A percentile compares a stretch with the other conserved stretches of the same genome.
Conservation (phyloP, 1,140 invertebrate genomes). For the Drosophila lacertosa region DNA sequence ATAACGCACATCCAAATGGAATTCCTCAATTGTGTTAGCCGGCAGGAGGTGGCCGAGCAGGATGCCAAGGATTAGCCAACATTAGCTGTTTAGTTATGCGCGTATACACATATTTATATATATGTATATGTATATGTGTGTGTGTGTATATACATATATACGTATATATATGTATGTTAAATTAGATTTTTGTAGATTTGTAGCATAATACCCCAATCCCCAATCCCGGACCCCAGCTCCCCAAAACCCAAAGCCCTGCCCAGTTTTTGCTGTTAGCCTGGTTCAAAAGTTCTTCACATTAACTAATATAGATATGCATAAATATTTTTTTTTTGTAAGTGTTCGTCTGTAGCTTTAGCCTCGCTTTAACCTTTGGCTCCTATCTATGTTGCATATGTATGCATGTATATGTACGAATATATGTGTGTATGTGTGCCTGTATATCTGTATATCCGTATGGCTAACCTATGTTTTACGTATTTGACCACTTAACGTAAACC, state of each 20-base stretch:
- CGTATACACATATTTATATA: neutral
- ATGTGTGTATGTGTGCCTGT: neutral
- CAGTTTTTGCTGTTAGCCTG: conserved; percentile 9
- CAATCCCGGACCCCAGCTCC: neutral
- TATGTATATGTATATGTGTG: neutral
- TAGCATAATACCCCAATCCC: neutral
- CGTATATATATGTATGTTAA: neutral
- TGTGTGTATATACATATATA: neutral
- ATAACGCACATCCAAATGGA: conserved; percentile 81
- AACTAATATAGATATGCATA: too few species aligned
- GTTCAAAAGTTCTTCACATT: too few species aligned
- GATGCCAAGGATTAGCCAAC: conserved; percentile 89
- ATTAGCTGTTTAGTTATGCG: neutral
- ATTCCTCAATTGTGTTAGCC: conserved; percentile 77
- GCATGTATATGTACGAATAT: conserved; percentile 6
- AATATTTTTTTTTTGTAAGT: conserved; percentile 4
- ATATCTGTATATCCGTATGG: conserved; percentile 19
- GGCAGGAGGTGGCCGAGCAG: conserved; percentile 86
- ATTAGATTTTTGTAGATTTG: conserved; percentile 3
- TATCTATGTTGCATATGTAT: conserved; percentile 4
- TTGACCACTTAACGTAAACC: conserved; percentile 1
- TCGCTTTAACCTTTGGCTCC: conserved; percentile 11
- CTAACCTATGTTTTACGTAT: conserved; percentile 10
- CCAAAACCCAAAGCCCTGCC: neutral
- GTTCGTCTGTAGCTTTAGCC: conserved; percentile 20